A percentile compares a stretch with the other conserved stretches of the same genome.
Evolutionary conservation across 2,888 invertebrate species (phyloP).

Genomic region (Euphydryas editha): DNA sequence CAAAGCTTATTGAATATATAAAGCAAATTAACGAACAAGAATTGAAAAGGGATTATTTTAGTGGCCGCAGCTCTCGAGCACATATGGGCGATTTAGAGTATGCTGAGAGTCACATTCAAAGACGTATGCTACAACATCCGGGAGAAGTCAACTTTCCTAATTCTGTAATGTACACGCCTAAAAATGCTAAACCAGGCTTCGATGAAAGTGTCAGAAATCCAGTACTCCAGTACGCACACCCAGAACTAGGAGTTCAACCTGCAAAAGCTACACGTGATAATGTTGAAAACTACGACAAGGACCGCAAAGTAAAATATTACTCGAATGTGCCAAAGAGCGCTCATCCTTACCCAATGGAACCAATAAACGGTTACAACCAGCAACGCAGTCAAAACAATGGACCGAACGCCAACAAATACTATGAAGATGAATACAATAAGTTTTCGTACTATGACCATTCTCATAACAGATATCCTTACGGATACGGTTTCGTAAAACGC

Average conservation of each 20-base stretch:
- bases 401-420: constrained; percentile 70
- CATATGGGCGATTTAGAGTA: constrained; percentile 75
- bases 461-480: constrained; percentile 81
- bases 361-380: constrained; percentile 70
- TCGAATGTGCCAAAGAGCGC: constrained; percentile 82
- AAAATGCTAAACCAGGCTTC: constrained; percentile 84
- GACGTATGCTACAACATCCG: constrained; percentile 88
- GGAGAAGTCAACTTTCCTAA: constrained; percentile 86
- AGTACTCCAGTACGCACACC: constrained; percentile 91
- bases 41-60: constrained; percentile 84
- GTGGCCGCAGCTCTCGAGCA: constrained; percentile 77
- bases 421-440: constrained; percentile 79
- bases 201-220: constrained; percentile 89
- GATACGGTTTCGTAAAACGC: constrained; percentile 85
- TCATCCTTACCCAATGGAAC: constrained; percentile 83
- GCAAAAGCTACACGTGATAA: constrained; percentile 84
- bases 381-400: constrained; percentile 74
- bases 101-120: constrained; percentile 85
- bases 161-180: constrained; percentile 86
- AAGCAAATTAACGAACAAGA: constrained; percentile 87
- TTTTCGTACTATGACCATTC: constrained; percentile 81
- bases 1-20: constrained; percentile 86
- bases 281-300: constrained; percentile 62
- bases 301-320: constrained; percentile 78
- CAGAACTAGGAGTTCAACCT: constrained; percentile 90